Base-by-base conservation (phyloP, 2,797 vertebrate genomes). In the Heliangelus exortis region DNA sequence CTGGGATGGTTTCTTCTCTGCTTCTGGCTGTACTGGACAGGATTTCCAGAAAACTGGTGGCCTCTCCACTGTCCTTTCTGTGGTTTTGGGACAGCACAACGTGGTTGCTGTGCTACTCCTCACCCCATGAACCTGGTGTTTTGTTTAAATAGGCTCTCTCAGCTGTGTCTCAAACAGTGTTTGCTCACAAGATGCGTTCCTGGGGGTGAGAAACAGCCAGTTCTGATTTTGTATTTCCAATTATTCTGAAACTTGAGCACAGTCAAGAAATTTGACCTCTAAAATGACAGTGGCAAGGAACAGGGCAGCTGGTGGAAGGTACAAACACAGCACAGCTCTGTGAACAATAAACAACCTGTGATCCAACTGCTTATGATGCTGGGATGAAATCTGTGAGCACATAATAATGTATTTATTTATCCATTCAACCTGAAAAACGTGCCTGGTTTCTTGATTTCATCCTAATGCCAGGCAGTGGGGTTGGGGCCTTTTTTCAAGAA, bases 1-100 rank as follows among this genome's bases (percentile, higher is more conserved):
- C 62, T 33, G 6, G 45, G 26, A 28, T 4, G 9, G 1, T 75
- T 83, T 76, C 15, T 74, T 59, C 10, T 59, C 41, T 3, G 0
- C 16, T 88, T 18, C 33, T 77, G 62, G 3, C 55, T 39, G 31
- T 14, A 55, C 5, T 47, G 13, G 20, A 45, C 20, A 74, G 36
- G 15, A 6, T 87, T 20, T 83, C 28, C 28, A 61, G 76, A 0
- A 0, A 29, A 48, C 13, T 0, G 10, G 22, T 74, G 61, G 16
- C 58, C 29, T 0, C 5, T 3, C 48, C 19, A 7, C 51, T 71
- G 57, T 18, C 36, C 4, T 72, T 14, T 65, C 34, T 1, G 0
- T 73, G 59, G 45, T 43, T 89, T 71, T 76, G 48, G 57, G 67
- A 41, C 48, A 66, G 48, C 53, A 59, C 67, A 69, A 11, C 2